Conservation (phyloP, 2,113 vertebrate species). For the Indri indri region DNA sequence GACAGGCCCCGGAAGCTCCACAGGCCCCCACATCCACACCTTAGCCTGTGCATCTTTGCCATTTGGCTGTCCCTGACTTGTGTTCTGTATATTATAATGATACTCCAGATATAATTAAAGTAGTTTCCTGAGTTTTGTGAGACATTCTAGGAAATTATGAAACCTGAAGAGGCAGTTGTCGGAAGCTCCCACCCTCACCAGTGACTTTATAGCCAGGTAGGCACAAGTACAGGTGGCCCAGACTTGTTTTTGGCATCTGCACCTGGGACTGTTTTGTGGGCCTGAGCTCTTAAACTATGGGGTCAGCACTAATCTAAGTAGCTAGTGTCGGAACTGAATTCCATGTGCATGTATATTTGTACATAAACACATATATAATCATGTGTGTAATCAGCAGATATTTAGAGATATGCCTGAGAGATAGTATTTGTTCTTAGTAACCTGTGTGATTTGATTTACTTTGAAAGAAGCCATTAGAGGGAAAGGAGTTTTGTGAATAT, state of each 20-base stretch:
- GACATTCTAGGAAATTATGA: background rate
- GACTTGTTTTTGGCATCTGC: background rate
- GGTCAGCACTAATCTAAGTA: background rate
- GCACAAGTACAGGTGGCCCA: background rate
- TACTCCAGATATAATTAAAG: background rate
- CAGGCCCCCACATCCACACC: fast-evolving
- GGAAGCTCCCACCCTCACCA: background rate
- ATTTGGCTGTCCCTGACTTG: background rate
- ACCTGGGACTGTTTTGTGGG: no score
- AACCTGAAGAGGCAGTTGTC: background rate
- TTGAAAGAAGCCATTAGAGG: background rate
- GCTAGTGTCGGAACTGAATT: background rate
- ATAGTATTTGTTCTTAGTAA: background rate
- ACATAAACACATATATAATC: background rate
- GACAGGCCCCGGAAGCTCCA: fast-evolving
- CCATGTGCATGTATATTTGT: background rate
- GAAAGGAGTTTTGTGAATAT: constrained; percentile 24
- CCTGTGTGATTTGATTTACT: background rate
- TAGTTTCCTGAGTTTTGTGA: background rate
- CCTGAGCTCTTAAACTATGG: background rate
- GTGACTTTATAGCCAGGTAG: background rate
- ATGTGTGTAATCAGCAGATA: background rate
- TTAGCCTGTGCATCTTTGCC: background rate
- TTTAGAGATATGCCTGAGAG: background rate
- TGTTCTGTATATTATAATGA: background rate